These are phyloP conservation scores for Drosophila lacicola DNA, from an alignment of 2,888 invertebrate species.

Conservation along the genomic window DNA sequence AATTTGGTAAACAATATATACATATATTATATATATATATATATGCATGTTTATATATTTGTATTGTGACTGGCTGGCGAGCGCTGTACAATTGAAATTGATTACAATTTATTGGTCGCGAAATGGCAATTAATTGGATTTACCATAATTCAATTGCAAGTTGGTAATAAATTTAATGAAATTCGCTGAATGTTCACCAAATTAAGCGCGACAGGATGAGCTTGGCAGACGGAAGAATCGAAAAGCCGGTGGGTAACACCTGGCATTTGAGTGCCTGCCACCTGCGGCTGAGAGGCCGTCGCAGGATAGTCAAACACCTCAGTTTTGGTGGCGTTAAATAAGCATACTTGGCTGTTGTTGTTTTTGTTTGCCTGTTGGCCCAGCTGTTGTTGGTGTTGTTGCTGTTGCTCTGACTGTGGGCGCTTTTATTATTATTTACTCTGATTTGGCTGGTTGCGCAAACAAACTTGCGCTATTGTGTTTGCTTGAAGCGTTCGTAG, in stretches of 20 bases:
- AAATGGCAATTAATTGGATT: conserved; percentile 64
- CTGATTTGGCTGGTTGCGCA: conserved; percentile 64
- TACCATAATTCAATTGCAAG: conserved; percentile 63
- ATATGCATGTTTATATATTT: background rate
- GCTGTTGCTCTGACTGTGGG: conserved; percentile 23
- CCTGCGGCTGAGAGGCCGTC: conserved; percentile 29
- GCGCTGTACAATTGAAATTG: conserved; percentile 54
- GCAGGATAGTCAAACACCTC: conserved; percentile 55
- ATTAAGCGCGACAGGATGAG: conserved; percentile 35
- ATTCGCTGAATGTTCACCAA: conserved; percentile 55
- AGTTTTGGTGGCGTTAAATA: conserved; percentile 49
- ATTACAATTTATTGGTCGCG: conserved; percentile 63
- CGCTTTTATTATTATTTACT: conserved; percentile 67
- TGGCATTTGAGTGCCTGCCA: conserved; percentile 32
- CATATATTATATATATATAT: background rate
- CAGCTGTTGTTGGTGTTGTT: conserved; percentile 17
- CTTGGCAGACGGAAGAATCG: background rate
- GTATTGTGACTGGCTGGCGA: conserved; percentile 9
- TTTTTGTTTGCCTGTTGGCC: conserved; percentile 22
- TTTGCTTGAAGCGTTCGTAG: conserved; percentile 42
- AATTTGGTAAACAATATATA: conserved; percentile 5
- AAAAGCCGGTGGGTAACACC: conserved; percentile 4
- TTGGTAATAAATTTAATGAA: conserved; percentile 64
- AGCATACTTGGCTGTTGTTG: conserved; percentile 29
- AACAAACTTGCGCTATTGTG: conserved; percentile 55